Evolutionary conservation across 1,140 invertebrate genomes (phyloP).

Genomic region (Venturia canescens): DNA sequence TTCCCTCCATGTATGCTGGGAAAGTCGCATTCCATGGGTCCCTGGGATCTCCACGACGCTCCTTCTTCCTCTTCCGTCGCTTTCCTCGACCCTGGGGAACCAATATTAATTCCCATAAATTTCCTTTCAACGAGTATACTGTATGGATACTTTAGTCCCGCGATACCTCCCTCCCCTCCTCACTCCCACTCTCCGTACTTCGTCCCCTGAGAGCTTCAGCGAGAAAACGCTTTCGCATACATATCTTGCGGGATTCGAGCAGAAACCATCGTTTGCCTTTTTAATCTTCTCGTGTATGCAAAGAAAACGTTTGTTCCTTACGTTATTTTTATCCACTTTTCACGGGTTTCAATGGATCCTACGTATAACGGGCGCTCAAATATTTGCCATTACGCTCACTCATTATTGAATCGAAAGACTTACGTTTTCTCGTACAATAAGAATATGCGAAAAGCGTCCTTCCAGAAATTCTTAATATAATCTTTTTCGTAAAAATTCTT

Average conservation of each 20-base stretch:
- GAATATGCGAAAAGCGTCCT: background rate
- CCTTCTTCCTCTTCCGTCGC: constrained; percentile 49
- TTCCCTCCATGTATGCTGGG: constrained; percentile 72
- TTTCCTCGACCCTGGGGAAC: constrained; percentile 65
- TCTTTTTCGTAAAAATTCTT: no score
- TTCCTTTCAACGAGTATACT: constrained; percentile 73
- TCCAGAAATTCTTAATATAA: background rate
- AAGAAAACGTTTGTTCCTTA: constrained; percentile 72
- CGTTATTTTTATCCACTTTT: constrained; percentile 24
- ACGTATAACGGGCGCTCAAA: background rate
- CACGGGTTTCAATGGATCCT: constrained; percentile 6
- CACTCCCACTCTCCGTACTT: background rate
- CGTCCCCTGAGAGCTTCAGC: constrained; percentile 11
- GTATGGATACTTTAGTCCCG: constrained; percentile 61
- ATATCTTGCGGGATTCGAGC: constrained; percentile 30
- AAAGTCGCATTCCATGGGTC: constrained; percentile 76
- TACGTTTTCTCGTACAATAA: background rate
- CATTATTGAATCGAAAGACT: background rate
- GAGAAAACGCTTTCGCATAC: constrained; percentile 19
- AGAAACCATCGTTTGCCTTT: constrained; percentile 70
- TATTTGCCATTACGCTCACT: background rate
- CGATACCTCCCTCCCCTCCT: constrained; percentile 42
- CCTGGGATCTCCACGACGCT: constrained; percentile 60
- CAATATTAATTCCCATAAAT: constrained; percentile 79
- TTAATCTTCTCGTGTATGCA: constrained; percentile 72